Base-by-base conservation (phyloP, 2,888 invertebrate species). In the Erebia epiphron region DNA sequence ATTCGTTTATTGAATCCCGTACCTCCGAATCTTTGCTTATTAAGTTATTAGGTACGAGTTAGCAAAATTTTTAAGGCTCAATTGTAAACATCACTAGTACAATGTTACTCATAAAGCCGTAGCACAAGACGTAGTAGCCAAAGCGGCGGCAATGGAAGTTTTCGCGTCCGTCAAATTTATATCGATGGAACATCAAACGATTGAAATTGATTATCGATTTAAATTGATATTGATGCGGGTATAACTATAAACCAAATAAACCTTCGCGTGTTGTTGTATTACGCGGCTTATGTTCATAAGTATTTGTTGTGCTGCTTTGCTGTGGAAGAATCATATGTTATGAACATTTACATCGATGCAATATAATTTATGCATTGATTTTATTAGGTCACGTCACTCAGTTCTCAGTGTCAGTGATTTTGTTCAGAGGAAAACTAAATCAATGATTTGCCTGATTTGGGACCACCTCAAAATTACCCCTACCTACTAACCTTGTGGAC, bases 121-220 rank as follows among this genome's bases (percentile, higher is more conserved):
- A 70, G 16, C 26, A 52, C 14, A 60, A 58, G 67, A 58, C 71
- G 60, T 58, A 73, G 72, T 69, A 76, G 73, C 73, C 74, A 73
- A 66, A 49, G 68, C 65, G 75, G 73, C 72, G 72, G 65, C 72
- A 75, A 80, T 83, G 84, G 86, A 86, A 85, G 78, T 83, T 86
- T 85, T 84, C 78, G 73, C 75, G 72, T 71, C 75, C 72, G 75
- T 76, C 67, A 67, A 70, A 71, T 73, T 70, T 72, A 71, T 69
- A 74, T 79, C 64, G 72, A 80, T 56, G 65, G 57, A 70, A 74
- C 67, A 69, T 71, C 67, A 54, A 70, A 67, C 60, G 67, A 81
- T 80, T 83, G 83, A 84, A 83, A 69, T 71, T 70, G 69, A 76
- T 71, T 71, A 69, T 72, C 54, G 69, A 72, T 69, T 74, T 72